Conservation (phyloP, 2,797 vertebrate genomes). For the Alectoris magna region DNA sequence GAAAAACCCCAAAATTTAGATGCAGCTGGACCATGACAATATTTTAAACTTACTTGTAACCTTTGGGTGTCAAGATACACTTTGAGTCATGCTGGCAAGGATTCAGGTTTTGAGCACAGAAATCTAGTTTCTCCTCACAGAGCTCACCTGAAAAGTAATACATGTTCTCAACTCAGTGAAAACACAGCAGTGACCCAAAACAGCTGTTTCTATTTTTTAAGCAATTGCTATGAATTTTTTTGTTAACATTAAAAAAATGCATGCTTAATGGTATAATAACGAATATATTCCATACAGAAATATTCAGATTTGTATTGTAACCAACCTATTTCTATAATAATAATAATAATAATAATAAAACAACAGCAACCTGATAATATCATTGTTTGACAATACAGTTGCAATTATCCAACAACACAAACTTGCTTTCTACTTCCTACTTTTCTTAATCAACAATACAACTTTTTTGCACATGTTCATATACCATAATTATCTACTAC, state of each 20-base stretch:
- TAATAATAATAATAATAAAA: no score
- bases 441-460: not conserved
- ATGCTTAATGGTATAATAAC: not conserved
- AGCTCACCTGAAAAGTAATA: constrained; percentile 89
- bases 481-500: not conserved
- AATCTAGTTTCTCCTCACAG: constrained; percentile 97
- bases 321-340: not conserved
- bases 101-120: constrained; percentile 94
- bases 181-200: not conserved
- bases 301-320: not conserved
- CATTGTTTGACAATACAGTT: constrained; percentile 21
- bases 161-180: constrained; percentile 36
- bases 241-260: not conserved
- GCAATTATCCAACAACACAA: constrained; percentile 17
- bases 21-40: not conserved
- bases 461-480: constrained; percentile 39
- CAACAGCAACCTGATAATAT: not conserved
- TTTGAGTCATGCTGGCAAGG: constrained; percentile 98
- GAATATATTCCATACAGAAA: not conserved
- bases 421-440: not conserved
- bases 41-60: constrained; percentile 90
- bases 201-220: not conserved
- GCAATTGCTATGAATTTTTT: not conserved
- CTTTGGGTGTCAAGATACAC: constrained; percentile 91
- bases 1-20: not conserved